Percentiles rank a stretch among this genome's conserved stretches.
Conservation (phyloP, 1,140 invertebrate genomes). For the Ostrea denselamellosa region DNA sequence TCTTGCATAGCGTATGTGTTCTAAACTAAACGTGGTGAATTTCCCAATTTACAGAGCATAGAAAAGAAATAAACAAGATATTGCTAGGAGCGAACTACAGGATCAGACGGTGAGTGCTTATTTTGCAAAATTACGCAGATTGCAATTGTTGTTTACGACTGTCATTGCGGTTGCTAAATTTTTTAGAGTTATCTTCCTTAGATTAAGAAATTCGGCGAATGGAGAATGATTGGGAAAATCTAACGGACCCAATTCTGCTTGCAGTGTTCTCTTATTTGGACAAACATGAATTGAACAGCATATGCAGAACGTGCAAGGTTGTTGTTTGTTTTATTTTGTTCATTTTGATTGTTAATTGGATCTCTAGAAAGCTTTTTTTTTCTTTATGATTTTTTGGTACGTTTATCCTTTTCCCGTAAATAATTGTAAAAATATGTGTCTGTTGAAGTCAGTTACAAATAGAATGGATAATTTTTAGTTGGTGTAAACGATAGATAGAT, state of each 20-base stretch:
- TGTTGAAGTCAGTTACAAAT: no score
- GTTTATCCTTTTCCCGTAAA: no score
- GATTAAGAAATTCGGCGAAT: background rate
- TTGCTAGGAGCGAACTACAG: background rate
- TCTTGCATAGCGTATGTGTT: no score
- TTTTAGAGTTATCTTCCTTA: conserved; percentile 18
- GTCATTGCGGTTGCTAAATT: background rate
- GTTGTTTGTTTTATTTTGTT: background rate
- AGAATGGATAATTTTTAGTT: no score
- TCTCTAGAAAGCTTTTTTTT: no score
- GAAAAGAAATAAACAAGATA: no score
- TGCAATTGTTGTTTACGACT: background rate
- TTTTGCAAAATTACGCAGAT: background rate
- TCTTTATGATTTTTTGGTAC: no score
- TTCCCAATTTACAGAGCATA: no score
- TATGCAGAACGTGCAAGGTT: conserved; percentile 45
- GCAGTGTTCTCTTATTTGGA: conserved; percentile 35
- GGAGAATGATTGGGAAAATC: conserved; percentile 31
- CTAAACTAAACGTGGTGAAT: no score
- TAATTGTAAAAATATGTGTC: no score
- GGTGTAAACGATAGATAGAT: no score
- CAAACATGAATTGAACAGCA: conserved; percentile 19
- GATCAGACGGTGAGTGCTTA: background rate
- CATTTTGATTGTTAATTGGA: background rate
- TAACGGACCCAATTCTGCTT: conserved; percentile 41